Base-by-base conservation (phyloP, 1,140 invertebrate species). In the Augochlora pura region DNA sequence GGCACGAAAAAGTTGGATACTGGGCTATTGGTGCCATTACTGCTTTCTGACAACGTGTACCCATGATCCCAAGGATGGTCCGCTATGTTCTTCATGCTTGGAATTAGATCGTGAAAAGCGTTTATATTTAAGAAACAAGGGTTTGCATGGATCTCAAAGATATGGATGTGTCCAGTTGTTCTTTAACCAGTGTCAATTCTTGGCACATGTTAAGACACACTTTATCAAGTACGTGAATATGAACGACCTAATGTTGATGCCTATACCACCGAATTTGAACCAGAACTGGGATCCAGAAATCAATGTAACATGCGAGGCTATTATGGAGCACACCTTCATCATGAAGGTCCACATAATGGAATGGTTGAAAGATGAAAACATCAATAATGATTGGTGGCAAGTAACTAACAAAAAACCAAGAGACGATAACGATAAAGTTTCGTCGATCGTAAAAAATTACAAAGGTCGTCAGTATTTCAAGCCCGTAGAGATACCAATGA, bases 121-220 rank as follows among this genome's bases (percentile, higher is more conserved):
- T 0, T 23, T 27, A 5, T 90, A 90, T 71, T 74, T 91, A 10
- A 68, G 68, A 67, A 39, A 49, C 14, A 85, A 75, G 81, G 88
- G 89, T 3, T 62, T 90, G 32, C 72, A 76, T 3, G 89, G 74
- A n/a, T 72, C 52, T 16, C 82, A 86, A 12, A 90, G 88, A 32
- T 46, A 76, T 21, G 91, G 90, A 1, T 81, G 82, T 10, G 80
- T 88, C 7, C 82, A 81, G 25, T 27, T 93, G 16, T 93, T 93
- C 71, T 91, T 91, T 72, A 93, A 93, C 67, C 91, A 91, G 54
- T 93, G 92, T 69, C 88, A 88, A 63, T 91, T 92, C 25, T 87
- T 91, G 38, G 77, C 87, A 25, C 91, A 93, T 75, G 27, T 92
- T 18, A 85, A 88, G 60, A 38, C 60, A 0, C 91, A 93, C 69